Evolutionary conservation across 2,797 vertebrate genomes (phyloP).

Genomic region (Sebastes flavidus): DNA sequence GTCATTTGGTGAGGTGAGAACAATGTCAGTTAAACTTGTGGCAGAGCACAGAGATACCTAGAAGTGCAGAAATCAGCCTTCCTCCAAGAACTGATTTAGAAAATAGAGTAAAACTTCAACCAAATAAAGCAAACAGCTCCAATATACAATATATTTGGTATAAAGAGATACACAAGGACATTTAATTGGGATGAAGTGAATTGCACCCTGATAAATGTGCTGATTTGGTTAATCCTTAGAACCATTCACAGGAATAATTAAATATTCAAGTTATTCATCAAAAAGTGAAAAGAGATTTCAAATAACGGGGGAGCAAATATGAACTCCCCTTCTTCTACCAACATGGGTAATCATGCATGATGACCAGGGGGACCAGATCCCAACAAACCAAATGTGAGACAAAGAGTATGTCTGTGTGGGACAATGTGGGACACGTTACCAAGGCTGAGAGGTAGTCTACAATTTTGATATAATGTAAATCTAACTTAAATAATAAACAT

Average conservation of each 20-base stretch:
- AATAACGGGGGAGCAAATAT: neutral
- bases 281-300: neutral
- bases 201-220: neutral
- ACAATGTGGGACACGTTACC: no score
- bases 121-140: neutral
- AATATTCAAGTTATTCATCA: neutral
- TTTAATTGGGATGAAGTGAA: neutral
- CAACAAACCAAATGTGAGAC: no score
- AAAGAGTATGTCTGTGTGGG: no score
- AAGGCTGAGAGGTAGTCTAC: no score
- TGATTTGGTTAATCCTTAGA: constrained; percentile 9
- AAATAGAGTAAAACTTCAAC: neutral
- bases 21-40: neutral
- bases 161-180: neutral
- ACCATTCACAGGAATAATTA: neutral
- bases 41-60: neutral
- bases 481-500: no score
- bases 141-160: neutral
- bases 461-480: no score
- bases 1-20: neutral
- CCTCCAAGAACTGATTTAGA: neutral
- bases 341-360: neutral
- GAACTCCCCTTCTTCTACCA: neutral
- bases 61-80: neutral
- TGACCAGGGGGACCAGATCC: no score